These are phyloP conservation scores for Aythya baeri DNA, from an alignment of 2,113 vertebrate species.

Conservation along the genomic window DNA sequence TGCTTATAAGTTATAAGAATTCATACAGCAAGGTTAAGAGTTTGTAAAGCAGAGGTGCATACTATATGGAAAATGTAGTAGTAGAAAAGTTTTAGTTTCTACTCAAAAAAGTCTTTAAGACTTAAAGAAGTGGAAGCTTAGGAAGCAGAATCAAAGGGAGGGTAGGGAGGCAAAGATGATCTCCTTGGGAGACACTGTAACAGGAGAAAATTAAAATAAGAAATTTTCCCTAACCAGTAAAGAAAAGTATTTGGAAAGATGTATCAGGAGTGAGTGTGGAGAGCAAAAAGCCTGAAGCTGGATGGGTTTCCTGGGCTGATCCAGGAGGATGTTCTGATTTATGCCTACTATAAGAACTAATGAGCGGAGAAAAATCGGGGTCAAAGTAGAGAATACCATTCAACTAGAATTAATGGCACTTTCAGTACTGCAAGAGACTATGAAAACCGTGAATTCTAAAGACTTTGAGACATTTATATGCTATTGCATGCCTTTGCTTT, in stretches of 20 bases:
- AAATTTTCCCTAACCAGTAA: not conserved
- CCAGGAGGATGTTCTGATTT: not conserved
- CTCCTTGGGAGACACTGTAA: not conserved
- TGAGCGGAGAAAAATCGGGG: not conserved
- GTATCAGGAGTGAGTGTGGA: not conserved
- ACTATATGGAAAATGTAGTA: not conserved
- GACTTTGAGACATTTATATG: constrained; percentile 8
- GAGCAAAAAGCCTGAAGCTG: not conserved
- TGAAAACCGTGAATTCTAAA: not conserved
- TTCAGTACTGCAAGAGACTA: not conserved
- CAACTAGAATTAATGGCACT: not conserved
- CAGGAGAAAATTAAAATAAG: not conserved
- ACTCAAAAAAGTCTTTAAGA: not conserved
- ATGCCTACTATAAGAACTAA: not conserved
- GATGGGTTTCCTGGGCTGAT: not conserved
- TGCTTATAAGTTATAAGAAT: not conserved
- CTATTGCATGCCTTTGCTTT: not conserved
- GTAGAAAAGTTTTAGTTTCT: not conserved
- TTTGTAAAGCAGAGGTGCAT: not conserved
- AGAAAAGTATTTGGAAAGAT: not conserved
- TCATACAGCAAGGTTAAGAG: not conserved
- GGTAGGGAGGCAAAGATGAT: not conserved
- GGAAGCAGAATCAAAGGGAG: not conserved
- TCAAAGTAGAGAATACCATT: not conserved
- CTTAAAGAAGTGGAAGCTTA: not conserved